Evolutionary conservation across 2,113 vertebrate species (phyloP).

Genomic region (Apodemus speciosus): DNA sequence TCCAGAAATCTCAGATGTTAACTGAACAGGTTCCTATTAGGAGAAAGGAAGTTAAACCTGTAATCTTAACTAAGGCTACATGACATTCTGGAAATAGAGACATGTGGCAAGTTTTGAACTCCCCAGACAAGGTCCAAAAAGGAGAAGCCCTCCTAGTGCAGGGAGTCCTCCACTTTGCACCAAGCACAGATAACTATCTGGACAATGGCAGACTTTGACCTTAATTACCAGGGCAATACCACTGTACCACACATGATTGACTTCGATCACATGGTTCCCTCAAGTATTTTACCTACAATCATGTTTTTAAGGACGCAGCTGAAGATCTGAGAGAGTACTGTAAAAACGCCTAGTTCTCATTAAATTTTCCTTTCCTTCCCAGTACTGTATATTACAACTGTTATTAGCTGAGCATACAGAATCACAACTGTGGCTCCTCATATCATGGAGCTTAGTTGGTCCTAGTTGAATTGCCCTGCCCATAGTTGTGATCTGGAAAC

Average conservation of each 20-base stretch:
- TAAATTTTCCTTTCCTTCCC: neutral
- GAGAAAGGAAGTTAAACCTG: no score
- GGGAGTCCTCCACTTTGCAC: no score
- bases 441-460: rapidly evolving
- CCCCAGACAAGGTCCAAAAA: no score
- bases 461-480: neutral
- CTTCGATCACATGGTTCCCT: neutral
- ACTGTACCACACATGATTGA: neutral
- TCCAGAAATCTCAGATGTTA: no score
- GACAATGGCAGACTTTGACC: no score
- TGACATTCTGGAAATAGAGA: no score
- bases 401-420: neutral
- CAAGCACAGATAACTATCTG: no score
- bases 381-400: neutral
- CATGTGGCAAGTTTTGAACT: no score
- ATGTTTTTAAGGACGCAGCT: neutral
- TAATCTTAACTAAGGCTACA: no score
- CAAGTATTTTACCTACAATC: neutral
- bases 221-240: no score
- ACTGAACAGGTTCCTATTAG: no score
- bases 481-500: neutral
- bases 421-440: neutral
- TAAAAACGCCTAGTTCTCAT: neutral
- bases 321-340: neutral
- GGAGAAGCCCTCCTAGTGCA: no score